Base-by-base conservation (phyloP, 2,113 vertebrate genomes). In the Atractosteus spatula region DNA sequence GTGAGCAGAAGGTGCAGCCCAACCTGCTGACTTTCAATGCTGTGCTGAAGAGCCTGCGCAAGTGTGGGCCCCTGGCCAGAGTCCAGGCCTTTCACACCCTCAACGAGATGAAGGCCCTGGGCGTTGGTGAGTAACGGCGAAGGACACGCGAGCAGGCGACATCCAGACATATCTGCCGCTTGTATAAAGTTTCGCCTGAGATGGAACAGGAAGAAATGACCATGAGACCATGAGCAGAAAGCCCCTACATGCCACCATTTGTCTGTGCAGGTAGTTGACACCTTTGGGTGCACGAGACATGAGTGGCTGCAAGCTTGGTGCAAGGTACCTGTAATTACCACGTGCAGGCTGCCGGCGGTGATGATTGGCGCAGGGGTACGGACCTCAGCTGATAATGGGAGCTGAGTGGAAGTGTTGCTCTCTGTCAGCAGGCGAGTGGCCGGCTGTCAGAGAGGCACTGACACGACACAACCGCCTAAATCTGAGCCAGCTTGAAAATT, bases 11-110 rank as follows among this genome's bases (percentile, higher is more conserved):
- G 0, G 87, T 98, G 42, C 87, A 82, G 17, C 96, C 97, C 17
- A 94, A 92, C 77, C 81, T 98, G 42, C 85, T 92, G 7, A 98
- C 96, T 0, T 98, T 99, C 57, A 98, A 99, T 77, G 79, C 85
- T 3, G 63, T 93, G 0, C 86, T 99, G 66, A 96, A 91, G 81
- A 78, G 73, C 45, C 82, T 98, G 74, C 86, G 85, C 17, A 89
- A 74, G 63, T 95, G 94, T 43, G 87, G 94, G 29, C 0, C n/a
- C 4, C 0, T 91, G 43, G 92, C 85, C 64, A 94, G 57, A 81
- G 0, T 16, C 0, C 71, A 85, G 43, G 80, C 90, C 3, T 70
- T 93, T 2, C 73, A 80, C 3, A 85, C 86, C 0, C 59, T 99
- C 14, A 91, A 81, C 45, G 97, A 99, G 83, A 99, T 99, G 97